A percentile compares a stretch with the other conserved stretches of the same genome.
Conservation (phyloP, 2,797 vertebrate genomes). For the Pangasius macronema region DNA sequence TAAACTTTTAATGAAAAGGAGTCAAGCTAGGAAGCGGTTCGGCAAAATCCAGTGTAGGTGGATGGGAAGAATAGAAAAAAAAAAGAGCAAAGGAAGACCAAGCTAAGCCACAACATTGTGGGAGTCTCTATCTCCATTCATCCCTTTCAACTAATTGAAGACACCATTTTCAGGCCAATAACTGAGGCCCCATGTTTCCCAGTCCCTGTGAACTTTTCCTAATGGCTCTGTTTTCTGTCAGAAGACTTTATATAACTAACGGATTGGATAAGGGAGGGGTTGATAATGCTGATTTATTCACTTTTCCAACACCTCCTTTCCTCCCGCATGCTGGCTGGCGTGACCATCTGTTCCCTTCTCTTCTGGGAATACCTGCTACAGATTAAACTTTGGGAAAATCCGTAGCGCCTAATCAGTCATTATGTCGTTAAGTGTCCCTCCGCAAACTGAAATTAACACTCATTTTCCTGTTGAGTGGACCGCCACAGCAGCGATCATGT, state of each 20-base stretch:
- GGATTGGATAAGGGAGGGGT: constrained; percentile 37
- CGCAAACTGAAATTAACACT: constrained; percentile 71
- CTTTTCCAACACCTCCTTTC: constrained; percentile 57
- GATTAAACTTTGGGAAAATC: constrained; percentile 70
- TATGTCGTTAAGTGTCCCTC: constrained; percentile 74
- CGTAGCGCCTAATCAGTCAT: constrained; percentile 76
- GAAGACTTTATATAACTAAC: constrained; percentile 55
- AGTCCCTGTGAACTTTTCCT: constrained; percentile 65
- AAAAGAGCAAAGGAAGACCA: constrained; percentile 39
- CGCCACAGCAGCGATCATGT: constrained; percentile 57
- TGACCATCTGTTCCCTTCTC: constrained; percentile 72
- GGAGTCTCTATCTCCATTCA: constrained; percentile 57
- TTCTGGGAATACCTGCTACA: constrained; percentile 74
- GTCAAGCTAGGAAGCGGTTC: constrained; percentile 1
- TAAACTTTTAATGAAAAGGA: constrained; percentile 68
- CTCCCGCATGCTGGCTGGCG: constrained; percentile 60
- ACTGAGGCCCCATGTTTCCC: neutral
- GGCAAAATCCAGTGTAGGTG: constrained; percentile 19
- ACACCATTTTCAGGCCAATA: constrained; percentile 63
- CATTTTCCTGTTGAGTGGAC: constrained; percentile 79
- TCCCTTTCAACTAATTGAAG: constrained; percentile 57
- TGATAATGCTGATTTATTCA: constrained; percentile 60
- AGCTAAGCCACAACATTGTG: constrained; percentile 1
- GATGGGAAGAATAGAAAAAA: constrained; percentile 14
- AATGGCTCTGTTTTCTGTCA: constrained; percentile 66